phyloP scores from a whole-genome alignment of 2,797 vertebrate genomes.

The Sebastes reedi region DNA sequence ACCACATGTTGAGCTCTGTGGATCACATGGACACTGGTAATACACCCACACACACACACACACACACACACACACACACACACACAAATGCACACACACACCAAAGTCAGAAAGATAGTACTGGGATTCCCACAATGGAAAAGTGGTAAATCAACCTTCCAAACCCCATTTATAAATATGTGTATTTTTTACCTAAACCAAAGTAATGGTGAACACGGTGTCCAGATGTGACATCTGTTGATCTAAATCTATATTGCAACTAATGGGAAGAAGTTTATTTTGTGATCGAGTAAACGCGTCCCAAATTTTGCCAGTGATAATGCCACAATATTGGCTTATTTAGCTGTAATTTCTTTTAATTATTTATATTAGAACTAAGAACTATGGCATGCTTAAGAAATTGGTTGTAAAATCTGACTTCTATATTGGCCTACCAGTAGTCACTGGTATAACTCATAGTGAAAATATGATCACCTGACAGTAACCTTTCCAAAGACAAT shows the following conservation, averaged over 20 bases:
- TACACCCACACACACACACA: not conserved
- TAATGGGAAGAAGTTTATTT: not conserved
- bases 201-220: not conserved
- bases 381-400: not conserved
- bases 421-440: not conserved
- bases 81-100: not conserved
- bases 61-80: not conserved
- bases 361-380: not conserved
- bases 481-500: not conserved
- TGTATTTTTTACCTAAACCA: slow-evolving; percentile 3
- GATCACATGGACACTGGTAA: slow-evolving; percentile 97
- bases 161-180: not conserved
- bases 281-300: not conserved
- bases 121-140: not conserved
- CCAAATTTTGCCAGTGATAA: not conserved
- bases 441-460: not conserved
- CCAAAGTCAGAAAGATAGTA: not conserved
- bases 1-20: slow-evolving; percentile 93
- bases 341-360: not conserved
- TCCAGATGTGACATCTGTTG: not conserved
- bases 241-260: not conserved
- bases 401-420: not conserved
- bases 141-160: not conserved
- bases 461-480: not conserved
- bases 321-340: not conserved